Conservation (phyloP, 2,797 vertebrate species). For the Myoxocephalus aenaeus region DNA sequence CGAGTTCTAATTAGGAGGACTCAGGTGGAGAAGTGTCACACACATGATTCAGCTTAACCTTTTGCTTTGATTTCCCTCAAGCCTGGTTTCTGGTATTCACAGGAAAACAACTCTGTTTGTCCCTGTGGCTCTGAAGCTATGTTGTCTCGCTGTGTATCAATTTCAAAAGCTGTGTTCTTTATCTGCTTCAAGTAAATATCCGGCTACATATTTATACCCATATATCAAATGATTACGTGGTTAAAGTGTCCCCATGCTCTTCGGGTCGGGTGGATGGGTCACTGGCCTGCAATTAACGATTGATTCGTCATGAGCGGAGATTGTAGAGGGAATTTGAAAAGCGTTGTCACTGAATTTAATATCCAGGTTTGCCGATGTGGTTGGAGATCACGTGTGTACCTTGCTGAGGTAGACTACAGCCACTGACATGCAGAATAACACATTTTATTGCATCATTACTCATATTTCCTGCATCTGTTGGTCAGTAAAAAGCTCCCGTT, state of each 20-base stretch:
- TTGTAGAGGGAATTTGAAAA: background rate
- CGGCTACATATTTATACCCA: conserved; percentile 8
- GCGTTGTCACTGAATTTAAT: background rate
- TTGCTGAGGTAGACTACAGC: background rate
- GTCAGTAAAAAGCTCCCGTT: background rate
- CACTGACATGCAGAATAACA: background rate
- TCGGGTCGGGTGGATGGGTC: too few relatives aligned
- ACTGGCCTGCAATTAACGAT: background rate
- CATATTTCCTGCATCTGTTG: background rate
- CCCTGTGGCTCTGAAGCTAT: conserved; percentile 9
- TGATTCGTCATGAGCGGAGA: background rate
- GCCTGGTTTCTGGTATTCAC: conserved; percentile 63
- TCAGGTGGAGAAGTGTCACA: conserved; percentile 71
- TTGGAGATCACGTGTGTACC: background rate
- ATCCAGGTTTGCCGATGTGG: background rate
- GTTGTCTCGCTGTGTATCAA: background rate
- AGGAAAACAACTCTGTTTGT: conserved; percentile 62
- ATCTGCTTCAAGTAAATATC: conserved; percentile 11
- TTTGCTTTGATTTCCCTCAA: conserved; percentile 79
- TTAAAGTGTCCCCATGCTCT: background rate
- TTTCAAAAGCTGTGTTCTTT: background rate
- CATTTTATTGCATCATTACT: background rate
- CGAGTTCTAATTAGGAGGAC: conserved; percentile 74
- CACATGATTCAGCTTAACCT: conserved; percentile 73
- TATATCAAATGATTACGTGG: background rate